Conservation (phyloP, 2,888 invertebrate genomes). For the Agrotis puta region DNA sequence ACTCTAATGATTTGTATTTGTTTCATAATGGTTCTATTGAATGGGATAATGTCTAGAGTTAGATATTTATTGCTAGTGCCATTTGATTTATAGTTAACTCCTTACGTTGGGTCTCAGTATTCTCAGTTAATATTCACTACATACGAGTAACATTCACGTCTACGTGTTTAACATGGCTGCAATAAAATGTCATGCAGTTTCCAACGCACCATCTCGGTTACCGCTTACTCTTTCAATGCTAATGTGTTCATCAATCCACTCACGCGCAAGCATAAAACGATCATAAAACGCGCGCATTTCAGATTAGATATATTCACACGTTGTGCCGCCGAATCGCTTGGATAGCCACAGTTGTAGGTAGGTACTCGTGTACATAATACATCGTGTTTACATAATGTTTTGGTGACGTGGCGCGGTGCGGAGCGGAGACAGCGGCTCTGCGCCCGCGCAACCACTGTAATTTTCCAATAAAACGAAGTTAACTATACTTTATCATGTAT, state of each 20-base stretch:
- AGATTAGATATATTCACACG: slow-evolving; percentile 64
- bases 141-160: slow-evolving; percentile 13
- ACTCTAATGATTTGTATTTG: slow-evolving; percentile 46
- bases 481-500: slow-evolving; percentile 57
- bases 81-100: slow-evolving; percentile 47
- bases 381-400: slow-evolving; percentile 63
- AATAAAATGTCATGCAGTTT: slow-evolving; percentile 32
- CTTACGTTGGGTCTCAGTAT: slow-evolving; percentile 6
- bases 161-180: slow-evolving; percentile 3
- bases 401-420: slow-evolving; percentile 59
- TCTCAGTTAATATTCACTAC: slow-evolving; percentile 7
- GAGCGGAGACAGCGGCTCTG: slow-evolving; percentile 58
- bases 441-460: slow-evolving; percentile 65
- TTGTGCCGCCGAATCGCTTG: slow-evolving; percentile 52
- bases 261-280: slow-evolving; percentile 57
- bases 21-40: slow-evolving; percentile 47
- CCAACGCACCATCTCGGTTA: slow-evolving; percentile 44
- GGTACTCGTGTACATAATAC: slow-evolving; percentile 51
- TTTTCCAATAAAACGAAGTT: slow-evolving; percentile 72
- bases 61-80: slow-evolving; percentile 51
- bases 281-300: slow-evolving; percentile 61
- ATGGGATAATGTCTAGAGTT: slow-evolving; percentile 47
- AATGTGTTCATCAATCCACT: slow-evolving; percentile 61
- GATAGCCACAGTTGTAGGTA: slow-evolving; percentile 45
- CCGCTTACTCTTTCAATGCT: slow-evolving; percentile 56